These are phyloP conservation scores for Danaus chrysippus DNA, from an alignment of 2,888 invertebrate genomes.

Conservation along the genomic window DNA sequence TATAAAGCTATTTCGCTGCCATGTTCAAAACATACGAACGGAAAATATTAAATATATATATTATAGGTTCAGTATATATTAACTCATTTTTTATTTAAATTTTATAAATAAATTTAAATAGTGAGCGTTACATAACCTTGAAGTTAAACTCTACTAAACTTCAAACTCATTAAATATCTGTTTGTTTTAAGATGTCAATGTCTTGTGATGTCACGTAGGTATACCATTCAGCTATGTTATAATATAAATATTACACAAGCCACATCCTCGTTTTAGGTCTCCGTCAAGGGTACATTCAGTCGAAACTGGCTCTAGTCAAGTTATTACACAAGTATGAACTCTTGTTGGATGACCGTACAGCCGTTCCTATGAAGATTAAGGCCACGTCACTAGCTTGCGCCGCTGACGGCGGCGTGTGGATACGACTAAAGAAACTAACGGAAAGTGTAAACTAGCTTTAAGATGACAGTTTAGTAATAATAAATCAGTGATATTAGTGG, in stretches of 20 bases:
- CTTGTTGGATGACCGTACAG: conserved; percentile 52
- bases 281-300: conserved; percentile 70
- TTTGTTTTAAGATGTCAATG: neutral
- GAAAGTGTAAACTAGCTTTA: conserved; percentile 9
- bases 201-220: neutral
- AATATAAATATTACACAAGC: neutral
- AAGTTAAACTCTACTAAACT: too few species aligned
- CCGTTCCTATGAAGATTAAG: conserved; percentile 58
- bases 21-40: too few species aligned
- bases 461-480: conserved; percentile 14
- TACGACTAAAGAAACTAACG: conserved; percentile 50
- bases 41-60: too few species aligned
- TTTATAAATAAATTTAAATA: too few species aligned
- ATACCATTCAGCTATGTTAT: neutral
- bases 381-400: conserved; percentile 56
- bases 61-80: too few species aligned
- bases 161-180: neutral
- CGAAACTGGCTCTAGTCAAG: conserved; percentile 66
- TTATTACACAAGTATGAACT: conserved; percentile 60
- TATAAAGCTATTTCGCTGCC: too few species aligned
- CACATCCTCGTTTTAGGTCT: conserved; percentile 47
- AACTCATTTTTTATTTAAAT: too few species aligned
- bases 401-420: conserved; percentile 63
- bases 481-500: neutral
- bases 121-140: too few species aligned